Evolutionary conservation across 2,888 invertebrate genomes (phyloP).

Genomic region (Mesorhabditis spiculigera): DNA sequence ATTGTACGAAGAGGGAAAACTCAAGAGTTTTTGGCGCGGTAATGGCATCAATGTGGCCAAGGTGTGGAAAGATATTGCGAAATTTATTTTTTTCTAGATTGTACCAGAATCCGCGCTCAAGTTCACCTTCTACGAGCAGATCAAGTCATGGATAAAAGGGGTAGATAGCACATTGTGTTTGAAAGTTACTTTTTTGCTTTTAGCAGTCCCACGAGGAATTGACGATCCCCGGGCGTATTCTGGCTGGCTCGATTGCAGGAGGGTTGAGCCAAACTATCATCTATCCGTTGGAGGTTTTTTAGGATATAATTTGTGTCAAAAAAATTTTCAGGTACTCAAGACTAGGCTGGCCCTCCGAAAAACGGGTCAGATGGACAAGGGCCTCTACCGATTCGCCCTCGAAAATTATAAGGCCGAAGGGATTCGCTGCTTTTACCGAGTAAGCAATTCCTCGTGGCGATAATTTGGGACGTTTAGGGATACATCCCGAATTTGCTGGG

Average conservation of each 20-base stretch:
- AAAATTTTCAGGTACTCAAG: constrained; percentile 74
- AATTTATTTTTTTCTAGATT: constrained; percentile 70
- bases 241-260: constrained; percentile 70
- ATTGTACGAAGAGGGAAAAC: constrained; percentile 69
- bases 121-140: constrained; percentile 93
- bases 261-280: constrained; percentile 90
- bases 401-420: constrained; percentile 86
- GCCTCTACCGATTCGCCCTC: constrained; percentile 81
- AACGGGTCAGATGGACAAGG: constrained; percentile 81
- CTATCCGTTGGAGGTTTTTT: constrained; percentile 83
- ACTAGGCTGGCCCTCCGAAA: constrained; percentile 89
- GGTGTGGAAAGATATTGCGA: background rate
- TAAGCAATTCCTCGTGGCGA: background rate
- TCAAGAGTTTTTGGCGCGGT: constrained; percentile 87
- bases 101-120: constrained; percentile 96
- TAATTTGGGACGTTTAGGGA: constrained; percentile 67
- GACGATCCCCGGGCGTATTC: background rate
- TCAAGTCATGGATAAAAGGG: constrained; percentile 18
- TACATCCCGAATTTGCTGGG: constrained; percentile 90
- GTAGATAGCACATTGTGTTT: background rate
- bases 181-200: background rate
- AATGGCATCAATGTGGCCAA: constrained; percentile 86
- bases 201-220: background rate
- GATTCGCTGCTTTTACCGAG: constrained; percentile 75
- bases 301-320: too few relatives aligned